Conservation (phyloP, 2,113 vertebrate genomes). For the Lasiurus borealis region DNA sequence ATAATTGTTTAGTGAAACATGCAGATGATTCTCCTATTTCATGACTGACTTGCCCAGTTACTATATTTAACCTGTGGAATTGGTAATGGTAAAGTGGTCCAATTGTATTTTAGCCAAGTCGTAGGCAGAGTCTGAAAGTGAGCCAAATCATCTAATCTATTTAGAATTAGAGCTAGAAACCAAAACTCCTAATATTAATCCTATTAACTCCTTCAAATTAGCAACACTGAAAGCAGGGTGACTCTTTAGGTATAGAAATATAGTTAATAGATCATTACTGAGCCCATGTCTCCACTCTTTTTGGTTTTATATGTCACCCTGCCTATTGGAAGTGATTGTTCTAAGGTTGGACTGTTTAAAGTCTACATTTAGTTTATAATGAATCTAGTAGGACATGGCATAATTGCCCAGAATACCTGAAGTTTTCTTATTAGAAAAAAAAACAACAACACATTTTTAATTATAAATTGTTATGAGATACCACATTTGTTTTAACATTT, state of each 20-base stretch:
- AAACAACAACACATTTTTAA: not conserved
- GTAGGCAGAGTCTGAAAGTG: not conserved
- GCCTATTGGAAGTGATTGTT: not conserved
- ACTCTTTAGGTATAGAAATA: not conserved
- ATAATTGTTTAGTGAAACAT: not conserved
- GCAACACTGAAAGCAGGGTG: not conserved
- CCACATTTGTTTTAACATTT: not conserved
- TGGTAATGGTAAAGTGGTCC: not conserved
- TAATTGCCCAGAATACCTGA: not conserved
- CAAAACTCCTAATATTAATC: not conserved
- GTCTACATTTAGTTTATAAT: not conserved
- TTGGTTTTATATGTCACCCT: not conserved
- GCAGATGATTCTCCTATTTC: not conserved
- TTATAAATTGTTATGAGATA: not conserved
- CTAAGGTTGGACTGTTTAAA: not conserved
- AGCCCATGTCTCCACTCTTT: not conserved
- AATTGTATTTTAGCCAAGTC: not conserved
- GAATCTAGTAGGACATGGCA: not conserved
- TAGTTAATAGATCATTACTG: not conserved
- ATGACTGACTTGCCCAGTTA: not conserved
- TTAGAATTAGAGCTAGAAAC: not conserved
- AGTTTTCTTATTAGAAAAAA: conserved; percentile 9
- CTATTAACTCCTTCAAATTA: not conserved
- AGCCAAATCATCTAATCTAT: not conserved
- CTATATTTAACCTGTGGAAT: not conserved